Base-by-base conservation (phyloP, 2,113 vertebrate species). In the Atrichornis clamosus region DNA sequence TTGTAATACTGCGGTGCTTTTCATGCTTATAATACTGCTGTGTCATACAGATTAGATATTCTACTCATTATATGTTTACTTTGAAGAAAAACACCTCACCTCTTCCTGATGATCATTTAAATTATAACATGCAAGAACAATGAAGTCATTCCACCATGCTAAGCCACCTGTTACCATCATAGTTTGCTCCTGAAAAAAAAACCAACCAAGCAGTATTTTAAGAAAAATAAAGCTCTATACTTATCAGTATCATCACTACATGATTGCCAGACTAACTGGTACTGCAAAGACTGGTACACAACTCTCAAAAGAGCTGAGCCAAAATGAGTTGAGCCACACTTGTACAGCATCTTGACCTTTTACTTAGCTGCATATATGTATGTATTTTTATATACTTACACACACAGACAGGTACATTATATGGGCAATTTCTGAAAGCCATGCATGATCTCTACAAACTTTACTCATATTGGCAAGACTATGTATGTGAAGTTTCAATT, bases 81-180 rank as follows among this genome's bases (percentile, higher is more conserved):
- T 93, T 17, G 65, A 77, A 97, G 47, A 93, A 91, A 91, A 69
- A 39, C 33, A 79, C 15, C 84, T 97, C 95, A 99, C 99, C 99
- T 99, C 99, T 97, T 99, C 99, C 95, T 99, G 99, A 83, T 92
- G 99, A 94, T 99, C 99, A 90, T 97, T 99, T 96, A 99, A 98
- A 95, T 99, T 99, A 91, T 99, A 99, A 98, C 99, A 99, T 39
- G 99, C 99, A 96, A 99, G 98, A 87, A 99, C 99, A 90, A 99
- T 98, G 96, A 99, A 99, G 95, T 99, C 99, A 58, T 99, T 99
- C 99, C 99, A 99, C 99, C 99, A 99, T 9, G 99, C 98, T 91
- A 99, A 98, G 74, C 99, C 99, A 84, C 99, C 99, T 13, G 99
- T 99, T 92, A 99, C 99, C 5, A 98, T 98, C 99, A 99, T 99